Conservation (phyloP, 2,888 invertebrate species). For the Coleophora deauratella region DNA sequence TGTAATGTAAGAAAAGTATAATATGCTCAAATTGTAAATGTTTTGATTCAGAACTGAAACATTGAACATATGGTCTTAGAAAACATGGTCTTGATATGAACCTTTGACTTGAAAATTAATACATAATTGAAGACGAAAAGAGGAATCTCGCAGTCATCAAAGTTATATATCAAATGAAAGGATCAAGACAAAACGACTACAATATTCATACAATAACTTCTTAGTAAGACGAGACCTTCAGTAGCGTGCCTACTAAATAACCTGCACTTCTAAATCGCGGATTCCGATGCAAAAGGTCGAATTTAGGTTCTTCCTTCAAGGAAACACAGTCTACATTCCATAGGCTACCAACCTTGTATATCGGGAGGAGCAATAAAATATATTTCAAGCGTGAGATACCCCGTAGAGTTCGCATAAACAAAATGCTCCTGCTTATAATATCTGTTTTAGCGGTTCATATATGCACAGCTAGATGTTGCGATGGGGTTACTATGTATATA, state of each 20-base stretch:
- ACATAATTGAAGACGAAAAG: no score
- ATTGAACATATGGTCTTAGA: no score
- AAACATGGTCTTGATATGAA: no score
- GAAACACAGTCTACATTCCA: conserved; percentile 4
- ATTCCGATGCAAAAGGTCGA: neutral
- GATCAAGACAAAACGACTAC: neutral
- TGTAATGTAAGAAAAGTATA: no score
- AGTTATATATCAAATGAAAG: no score
- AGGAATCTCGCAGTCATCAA: no score
- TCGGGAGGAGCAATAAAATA: conserved; percentile 27
- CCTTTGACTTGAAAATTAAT: no score
- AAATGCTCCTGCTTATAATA: conserved; percentile 41
- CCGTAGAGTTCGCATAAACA: conserved; percentile 47
- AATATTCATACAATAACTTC: neutral
- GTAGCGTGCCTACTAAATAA: conserved; percentile 2
- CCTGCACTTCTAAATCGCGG: neutral
- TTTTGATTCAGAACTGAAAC: no score
- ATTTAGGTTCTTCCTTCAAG: no score
- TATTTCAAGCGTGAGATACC: conserved; percentile 51
- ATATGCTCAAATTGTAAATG: no score
- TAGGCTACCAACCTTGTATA: conserved; percentile 1
- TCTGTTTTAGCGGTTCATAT: no score
- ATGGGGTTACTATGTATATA: conserved; percentile 30
- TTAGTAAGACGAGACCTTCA: neutral
- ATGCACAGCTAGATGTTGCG: conserved; percentile 28